Percentiles rank a stretch among this genome's conserved stretches.
Evolutionary conservation across 1,140 invertebrate species (phyloP).

Genomic region (Philaenus spumarius): DNA sequence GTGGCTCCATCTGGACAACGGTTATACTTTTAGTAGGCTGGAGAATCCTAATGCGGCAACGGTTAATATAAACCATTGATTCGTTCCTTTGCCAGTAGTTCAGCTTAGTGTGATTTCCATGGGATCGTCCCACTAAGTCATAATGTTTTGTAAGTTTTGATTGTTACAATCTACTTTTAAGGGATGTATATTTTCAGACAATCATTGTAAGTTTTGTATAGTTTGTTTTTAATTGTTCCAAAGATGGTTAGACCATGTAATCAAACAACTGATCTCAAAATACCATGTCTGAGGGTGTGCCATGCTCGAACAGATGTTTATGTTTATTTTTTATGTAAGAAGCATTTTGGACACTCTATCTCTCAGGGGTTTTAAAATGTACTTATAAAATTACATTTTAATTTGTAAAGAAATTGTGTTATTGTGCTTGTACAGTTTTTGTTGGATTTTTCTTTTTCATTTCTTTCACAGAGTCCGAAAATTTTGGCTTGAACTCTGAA

Average conservation of each 20-base stretch:
- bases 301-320: too few relatives aligned
- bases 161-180: slow-evolving; percentile 2
- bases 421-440: slow-evolving; percentile 22
- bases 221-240: slow-evolving; percentile 20
- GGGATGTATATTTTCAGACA: background rate
- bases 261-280: slow-evolving; percentile 22
- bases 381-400: background rate
- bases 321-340: too few relatives aligned
- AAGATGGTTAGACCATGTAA: slow-evolving; percentile 23
- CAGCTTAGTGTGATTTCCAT: background rate
- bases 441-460: slow-evolving; percentile 18
- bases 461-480: slow-evolving; percentile 18
- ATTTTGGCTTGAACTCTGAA: slow-evolving; percentile 21
- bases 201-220: slow-evolving; percentile 1
- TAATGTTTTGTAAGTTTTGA: background rate
- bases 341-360: background rate
- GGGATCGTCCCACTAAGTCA: background rate
- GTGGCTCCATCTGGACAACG: slow-evolving; percentile 38
- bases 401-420: slow-evolving; percentile 8
- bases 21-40: slow-evolving; percentile 38
- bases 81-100: too few relatives aligned
- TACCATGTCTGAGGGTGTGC: background rate
- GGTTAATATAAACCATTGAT: slow-evolving; percentile 22
- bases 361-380: too few relatives aligned
- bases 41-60: slow-evolving; percentile 31